phyloP scores from a whole-genome alignment of 2,113 vertebrate genomes.

The Hystrix brachyura region DNA sequence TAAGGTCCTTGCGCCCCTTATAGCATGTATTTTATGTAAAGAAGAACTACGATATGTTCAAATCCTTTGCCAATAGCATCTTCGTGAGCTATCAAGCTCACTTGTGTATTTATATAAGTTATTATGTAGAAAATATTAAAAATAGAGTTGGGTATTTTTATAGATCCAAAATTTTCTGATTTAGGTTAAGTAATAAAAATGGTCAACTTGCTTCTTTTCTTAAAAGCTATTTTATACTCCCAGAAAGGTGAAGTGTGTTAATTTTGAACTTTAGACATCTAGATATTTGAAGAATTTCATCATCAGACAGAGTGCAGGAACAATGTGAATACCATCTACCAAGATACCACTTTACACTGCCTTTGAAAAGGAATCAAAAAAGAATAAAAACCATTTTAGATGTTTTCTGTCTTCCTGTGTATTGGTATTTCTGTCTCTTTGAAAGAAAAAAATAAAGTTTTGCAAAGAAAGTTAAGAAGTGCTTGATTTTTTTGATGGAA shows the following conservation, averaged over 20 bases:
- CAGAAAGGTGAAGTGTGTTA: neutral
- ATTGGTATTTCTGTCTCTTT: slow-evolving; percentile 28
- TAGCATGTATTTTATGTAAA: neutral
- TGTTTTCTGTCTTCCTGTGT: neutral
- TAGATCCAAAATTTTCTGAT: neutral
- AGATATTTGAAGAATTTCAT: slow-evolving; percentile 36
- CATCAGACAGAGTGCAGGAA: neutral
- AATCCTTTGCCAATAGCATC: neutral
- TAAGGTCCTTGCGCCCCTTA: neutral
- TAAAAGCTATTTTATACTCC: neutral
- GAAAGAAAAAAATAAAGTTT: neutral
- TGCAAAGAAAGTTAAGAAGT: neutral
- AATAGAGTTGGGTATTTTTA: neutral
- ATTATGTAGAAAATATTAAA: neutral
- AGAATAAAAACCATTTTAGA: neutral
- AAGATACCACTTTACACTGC: neutral
- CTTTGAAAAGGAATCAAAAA: slow-evolving; percentile 40
- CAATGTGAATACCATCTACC: neutral
- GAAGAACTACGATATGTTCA: neutral
- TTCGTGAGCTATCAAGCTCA: neutral
- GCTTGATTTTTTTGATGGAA: neutral
- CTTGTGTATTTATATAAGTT: neutral
- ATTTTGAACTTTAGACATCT: neutral
- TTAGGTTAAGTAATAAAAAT: neutral
- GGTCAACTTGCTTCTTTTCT: neutral